Percentiles rank a stretch among this genome's conserved stretches.
These are phyloP conservation scores for Polypedilum vanderplanki DNA, from an alignment of 1,140 invertebrate species.

Conservation along the genomic window DNA sequence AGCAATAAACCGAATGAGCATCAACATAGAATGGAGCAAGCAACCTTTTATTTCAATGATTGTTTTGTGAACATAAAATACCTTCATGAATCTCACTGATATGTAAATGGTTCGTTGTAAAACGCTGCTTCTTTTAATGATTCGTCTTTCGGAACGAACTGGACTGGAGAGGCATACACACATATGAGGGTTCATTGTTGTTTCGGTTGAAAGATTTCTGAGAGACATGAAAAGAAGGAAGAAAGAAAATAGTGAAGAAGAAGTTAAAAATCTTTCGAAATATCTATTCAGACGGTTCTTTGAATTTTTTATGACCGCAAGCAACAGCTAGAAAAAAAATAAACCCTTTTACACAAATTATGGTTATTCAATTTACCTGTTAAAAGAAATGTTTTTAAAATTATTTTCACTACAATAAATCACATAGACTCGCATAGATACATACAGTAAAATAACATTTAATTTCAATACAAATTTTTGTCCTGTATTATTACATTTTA, in stretches of 20 bases:
- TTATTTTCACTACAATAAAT: neutral
- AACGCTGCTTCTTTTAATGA: neutral
- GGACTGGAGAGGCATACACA: neutral
- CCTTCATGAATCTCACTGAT: neutral
- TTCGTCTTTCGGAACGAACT: neutral
- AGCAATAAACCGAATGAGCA: neutral
- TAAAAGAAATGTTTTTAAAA: neutral
- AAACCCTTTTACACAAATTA: slow-evolving; percentile 7
- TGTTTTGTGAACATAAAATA: neutral
- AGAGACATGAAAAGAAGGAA: too few species aligned
- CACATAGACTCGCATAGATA: neutral
- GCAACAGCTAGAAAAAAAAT: slow-evolving; percentile 1
- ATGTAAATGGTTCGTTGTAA: slow-evolving; percentile 17
- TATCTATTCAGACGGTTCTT: too few species aligned
- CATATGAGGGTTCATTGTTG: slow-evolving; percentile 4
- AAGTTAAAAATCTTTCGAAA: too few species aligned
- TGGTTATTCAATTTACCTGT: slow-evolving; percentile 18
- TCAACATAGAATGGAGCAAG: neutral
- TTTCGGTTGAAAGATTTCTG: neutral
- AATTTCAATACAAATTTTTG: neutral
- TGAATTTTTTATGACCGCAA: neutral
- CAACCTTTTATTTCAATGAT: neutral
- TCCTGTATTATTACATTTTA: too few species aligned
- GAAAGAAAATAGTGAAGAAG: too few species aligned
- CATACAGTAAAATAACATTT: neutral